Percentiles rank a stretch among this genome's conserved stretches.
Conservation (phyloP, 2,797 vertebrate genomes). For the Trematomus bernacchii region DNA sequence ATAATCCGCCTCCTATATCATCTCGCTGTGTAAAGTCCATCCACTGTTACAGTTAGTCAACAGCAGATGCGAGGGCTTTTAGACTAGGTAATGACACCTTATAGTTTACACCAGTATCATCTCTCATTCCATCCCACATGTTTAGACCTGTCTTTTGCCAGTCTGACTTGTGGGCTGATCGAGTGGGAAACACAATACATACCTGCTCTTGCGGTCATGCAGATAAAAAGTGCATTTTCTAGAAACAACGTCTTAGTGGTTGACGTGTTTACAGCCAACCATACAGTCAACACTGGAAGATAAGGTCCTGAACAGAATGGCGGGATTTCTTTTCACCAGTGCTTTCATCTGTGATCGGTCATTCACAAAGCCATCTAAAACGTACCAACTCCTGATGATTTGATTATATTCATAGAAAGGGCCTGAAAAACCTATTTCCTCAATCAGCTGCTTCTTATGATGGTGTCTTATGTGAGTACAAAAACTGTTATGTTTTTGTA, state of each 20-base stretch:
- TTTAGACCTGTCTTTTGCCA: conserved; percentile 1
- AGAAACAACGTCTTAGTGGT: not conserved
- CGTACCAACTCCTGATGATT: not conserved
- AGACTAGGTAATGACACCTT: conserved; percentile 51
- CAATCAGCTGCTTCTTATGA: not conserved
- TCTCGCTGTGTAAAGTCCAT: conserved; percentile 46
- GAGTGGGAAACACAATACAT: not conserved
- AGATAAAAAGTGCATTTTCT: not conserved
- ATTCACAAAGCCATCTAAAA: not conserved
- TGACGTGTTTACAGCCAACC: too few relatives aligned
- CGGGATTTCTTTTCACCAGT: not conserved
- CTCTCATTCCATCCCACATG: conserved; percentile 25
- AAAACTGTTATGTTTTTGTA: not conserved
- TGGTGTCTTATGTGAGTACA: not conserved
- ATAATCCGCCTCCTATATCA: conserved; percentile 39
- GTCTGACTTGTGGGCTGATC: not conserved
- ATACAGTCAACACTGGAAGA: too few relatives aligned
- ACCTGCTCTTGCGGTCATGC: not conserved
- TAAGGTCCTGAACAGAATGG: too few relatives aligned
- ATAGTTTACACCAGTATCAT: conserved; percentile 45
- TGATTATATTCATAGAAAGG: conserved; percentile 6
- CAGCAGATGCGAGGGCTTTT: conserved; percentile 60
- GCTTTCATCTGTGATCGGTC: not conserved
- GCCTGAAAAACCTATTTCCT: not conserved
- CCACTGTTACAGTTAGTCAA: conserved; percentile 34